Conservation (phyloP, 2,113 vertebrate species). For the Hipposideros armiger region DNA sequence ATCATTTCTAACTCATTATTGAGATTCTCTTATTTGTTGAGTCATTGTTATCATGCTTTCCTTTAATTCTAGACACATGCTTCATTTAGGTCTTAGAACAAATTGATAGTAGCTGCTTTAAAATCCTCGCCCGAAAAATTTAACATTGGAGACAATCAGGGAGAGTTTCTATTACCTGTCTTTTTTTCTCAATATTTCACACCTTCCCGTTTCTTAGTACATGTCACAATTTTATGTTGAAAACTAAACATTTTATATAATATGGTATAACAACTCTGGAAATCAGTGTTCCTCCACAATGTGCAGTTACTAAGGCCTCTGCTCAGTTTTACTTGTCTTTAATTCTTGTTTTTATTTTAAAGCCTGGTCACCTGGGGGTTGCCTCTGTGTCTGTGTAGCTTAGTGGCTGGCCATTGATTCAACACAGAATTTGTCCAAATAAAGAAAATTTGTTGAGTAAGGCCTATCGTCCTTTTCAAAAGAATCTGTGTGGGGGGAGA, state of each 20-base stretch:
- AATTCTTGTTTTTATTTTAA: conserved; percentile 16
- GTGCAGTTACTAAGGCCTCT: neutral
- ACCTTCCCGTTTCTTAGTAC: neutral
- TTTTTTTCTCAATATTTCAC: neutral
- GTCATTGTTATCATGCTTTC: neutral
- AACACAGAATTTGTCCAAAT: neutral
- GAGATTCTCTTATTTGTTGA: neutral
- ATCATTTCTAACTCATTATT: neutral
- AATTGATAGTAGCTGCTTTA: neutral
- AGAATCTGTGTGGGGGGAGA: neutral
- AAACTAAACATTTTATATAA: neutral
- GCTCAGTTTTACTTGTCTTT: neutral
- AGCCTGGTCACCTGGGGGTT: neutral
- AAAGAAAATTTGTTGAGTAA: neutral
- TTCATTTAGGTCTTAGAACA: neutral
- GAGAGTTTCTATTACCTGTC: neutral
- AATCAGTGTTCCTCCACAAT: neutral
- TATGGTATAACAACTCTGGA: neutral
- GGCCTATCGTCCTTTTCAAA: neutral
- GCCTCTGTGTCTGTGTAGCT: neutral
- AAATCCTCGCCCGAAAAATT: neutral
- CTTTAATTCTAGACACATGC: conserved; percentile 14
- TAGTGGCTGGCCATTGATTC: neutral
- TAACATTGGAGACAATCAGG: neutral
- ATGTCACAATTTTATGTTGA: conserved; percentile 7